These are phyloP conservation scores for Eustalomyia histrio DNA, from an alignment of 2,888 invertebrate species.

Conservation along the genomic window DNA sequence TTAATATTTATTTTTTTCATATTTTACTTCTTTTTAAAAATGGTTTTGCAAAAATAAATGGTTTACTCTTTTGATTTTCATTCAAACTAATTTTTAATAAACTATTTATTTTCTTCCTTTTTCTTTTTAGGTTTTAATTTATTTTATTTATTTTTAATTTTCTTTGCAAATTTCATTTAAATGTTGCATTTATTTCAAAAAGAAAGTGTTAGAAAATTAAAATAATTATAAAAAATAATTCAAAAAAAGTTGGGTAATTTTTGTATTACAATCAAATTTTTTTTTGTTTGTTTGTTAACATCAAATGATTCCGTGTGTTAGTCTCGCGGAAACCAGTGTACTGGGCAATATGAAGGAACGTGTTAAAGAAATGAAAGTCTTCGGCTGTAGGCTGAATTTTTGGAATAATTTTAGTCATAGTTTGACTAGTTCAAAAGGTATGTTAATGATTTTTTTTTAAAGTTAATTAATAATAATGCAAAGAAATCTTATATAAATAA, in stretches of 20 bases:
- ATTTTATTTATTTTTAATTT: slow-evolving; percentile 2
- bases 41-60: slow-evolving; percentile 10
- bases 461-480: not conserved
- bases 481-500: not conserved
- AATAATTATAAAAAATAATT: slow-evolving; percentile 21
- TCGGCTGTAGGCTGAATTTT: slow-evolving; percentile 81
- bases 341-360: slow-evolving; percentile 81
- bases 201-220: slow-evolving; percentile 20
- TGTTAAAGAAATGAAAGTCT: slow-evolving; percentile 81
- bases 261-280: slow-evolving; percentile 7
- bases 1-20: not conserved
- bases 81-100: slow-evolving; percentile 14
- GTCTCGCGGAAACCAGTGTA: slow-evolving; percentile 80
- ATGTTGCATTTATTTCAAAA: slow-evolving; percentile 29
- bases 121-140: slow-evolving; percentile 29
- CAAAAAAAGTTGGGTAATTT: slow-evolving; percentile 20
- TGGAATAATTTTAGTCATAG: slow-evolving; percentile 80
- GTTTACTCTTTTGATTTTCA: not conserved
- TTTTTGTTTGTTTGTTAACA: slow-evolving; percentile 32
- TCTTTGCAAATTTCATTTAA: not conserved
- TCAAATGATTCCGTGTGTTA: slow-evolving; percentile 80
- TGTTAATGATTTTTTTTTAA: slow-evolving; percentile 39
- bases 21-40: not conserved
- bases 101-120: slow-evolving; percentile 7
- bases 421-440: slow-evolving; percentile 78